Base-by-base conservation (phyloP, 2,113 vertebrate species). In the Poeciliopsis prolifica region DNA sequence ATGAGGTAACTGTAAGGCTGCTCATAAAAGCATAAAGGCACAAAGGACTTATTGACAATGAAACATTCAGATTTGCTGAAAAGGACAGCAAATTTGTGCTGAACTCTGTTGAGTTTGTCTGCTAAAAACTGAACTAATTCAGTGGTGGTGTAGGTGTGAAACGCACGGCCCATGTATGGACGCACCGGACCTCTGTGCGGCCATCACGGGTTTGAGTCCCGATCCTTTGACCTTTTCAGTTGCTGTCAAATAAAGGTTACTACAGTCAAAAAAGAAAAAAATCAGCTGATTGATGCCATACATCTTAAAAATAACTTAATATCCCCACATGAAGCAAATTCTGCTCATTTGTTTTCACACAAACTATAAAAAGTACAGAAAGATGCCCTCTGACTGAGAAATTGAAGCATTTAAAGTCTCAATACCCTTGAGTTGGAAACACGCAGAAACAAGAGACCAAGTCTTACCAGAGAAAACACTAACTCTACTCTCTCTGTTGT, bases 341-440 rank as follows among this genome's bases (percentile, higher is more conserved):
- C 1, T 35, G 48, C 28, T 33, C 24, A 22, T 17, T 48, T 17
- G 0, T 19, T 12, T 1, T 2, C 7, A 28, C 4, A 40, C 26
- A 65, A 48, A 19, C 44, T 48, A 44, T 24, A 40, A n/a, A 35
- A 37, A 26, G 7, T 51, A 6, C 17, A 42, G 54, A 51, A 70
- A 51, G 14, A n/a, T 13, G 6, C 15, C 33, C 35, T 61, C 3
- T 28, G 31, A 29, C 7, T 71, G 11, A 22, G 12, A 76, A 74
- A 44, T 9, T 12, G 11, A 54, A 42, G 30, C 83, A 84, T 89
- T 83, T 78, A 13, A 78, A 66, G 77, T 78, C 83, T 83, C 65
- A 51, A 62, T 58, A 63, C 66, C 73, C 68, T 86, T 80, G 76
- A 88, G 35, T 78, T 37, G 76, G 71, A 28, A 74, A 61, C 70